phyloP scores from a whole-genome alignment of 2,797 vertebrate genomes.

The Otolemur crassicaudatus region DNA sequence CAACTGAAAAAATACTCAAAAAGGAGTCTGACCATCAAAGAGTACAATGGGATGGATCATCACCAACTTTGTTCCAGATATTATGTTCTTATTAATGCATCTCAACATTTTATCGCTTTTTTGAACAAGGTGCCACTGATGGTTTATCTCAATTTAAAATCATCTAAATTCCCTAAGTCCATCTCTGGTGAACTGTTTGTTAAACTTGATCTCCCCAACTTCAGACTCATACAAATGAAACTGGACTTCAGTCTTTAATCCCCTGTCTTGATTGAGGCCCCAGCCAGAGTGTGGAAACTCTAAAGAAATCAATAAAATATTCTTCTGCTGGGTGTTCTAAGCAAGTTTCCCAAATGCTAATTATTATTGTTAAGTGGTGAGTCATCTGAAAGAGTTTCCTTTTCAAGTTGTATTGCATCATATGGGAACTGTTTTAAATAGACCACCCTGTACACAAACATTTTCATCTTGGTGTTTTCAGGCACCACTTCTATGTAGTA shows the following conservation, averaged over 20 bases:
- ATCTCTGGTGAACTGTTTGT: neutral
- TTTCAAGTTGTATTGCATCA: constrained; percentile 64
- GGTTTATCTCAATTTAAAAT: neutral
- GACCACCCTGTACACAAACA: constrained; percentile 63
- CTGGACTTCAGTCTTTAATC: neutral
- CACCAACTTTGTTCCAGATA: constrained; percentile 8
- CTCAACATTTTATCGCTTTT: constrained; percentile 33
- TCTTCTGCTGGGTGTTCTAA: constrained; percentile 52
- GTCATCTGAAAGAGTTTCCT: constrained; percentile 59
- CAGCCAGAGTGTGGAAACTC: constrained; percentile 50
- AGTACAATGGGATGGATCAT: neutral
- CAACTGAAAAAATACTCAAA: neutral
- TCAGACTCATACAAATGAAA: neutral
- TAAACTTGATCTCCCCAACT: neutral
- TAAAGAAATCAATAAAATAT: constrained; percentile 69
- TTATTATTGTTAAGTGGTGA: constrained; percentile 68
- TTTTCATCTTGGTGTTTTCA: constrained; percentile 49
- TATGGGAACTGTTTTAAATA: constrained; percentile 58
- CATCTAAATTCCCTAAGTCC: neutral
- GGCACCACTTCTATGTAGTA: constrained; percentile 8
- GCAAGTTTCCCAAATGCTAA: constrained; percentile 57
- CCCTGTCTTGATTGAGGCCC: constrained; percentile 15
- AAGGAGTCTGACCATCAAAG: neutral
- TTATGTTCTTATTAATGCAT: constrained; percentile 6
- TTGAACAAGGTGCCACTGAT: neutral